Base-by-base conservation (phyloP, 2,113 vertebrate genomes). In the Pungitius pungitius region DNA sequence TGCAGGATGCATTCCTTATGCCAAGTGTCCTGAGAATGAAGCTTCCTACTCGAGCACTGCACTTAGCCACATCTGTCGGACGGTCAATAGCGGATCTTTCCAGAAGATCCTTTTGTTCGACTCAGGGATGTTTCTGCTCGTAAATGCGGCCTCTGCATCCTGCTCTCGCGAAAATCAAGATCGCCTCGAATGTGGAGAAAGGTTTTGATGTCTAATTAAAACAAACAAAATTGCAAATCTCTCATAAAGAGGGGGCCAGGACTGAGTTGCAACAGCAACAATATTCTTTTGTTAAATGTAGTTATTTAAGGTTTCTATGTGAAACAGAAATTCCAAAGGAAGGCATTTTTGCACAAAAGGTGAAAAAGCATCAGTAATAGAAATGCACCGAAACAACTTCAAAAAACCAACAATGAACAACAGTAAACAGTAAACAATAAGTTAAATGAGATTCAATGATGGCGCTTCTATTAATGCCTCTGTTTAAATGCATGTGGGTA, bases 61-160 rank as follows among this genome's bases (percentile, higher is more conserved):
- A 86, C 70, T 88, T 79, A 65, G 66, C 81, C 76, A 59, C 67
- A 52, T 55, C 59, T 60, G 76, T 56, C 75, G 64, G n/a, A 57
- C 18, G 63, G 69, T 60, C 66, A 78, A 77, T 68, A 54, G 43
- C 68, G 71, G 30, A 75, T 72, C 58, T 33, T 57, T 65, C 61
- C 61, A 65, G 62, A 51, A 71, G 63, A 69, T 54, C 33, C 43
- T 39, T 37, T 56, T 10, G 55, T 80, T 51, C 78, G 74, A 56
- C 33, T 33, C 8, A 30, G 15, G 13, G 20, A 85, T 77, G 33
- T 81, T 89, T 79, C 81, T 81, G 81, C 49, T 22, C 17, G 12
- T 71, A 65, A 72, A 68, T 69, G 69, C 4, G 49, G 61, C 47
- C 52, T 18, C 18, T 42, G 39, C 60, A 73, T 49, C 13, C 33